Conservation (phyloP, 2,113 vertebrate species). For the Oreocharis arfaki region DNA sequence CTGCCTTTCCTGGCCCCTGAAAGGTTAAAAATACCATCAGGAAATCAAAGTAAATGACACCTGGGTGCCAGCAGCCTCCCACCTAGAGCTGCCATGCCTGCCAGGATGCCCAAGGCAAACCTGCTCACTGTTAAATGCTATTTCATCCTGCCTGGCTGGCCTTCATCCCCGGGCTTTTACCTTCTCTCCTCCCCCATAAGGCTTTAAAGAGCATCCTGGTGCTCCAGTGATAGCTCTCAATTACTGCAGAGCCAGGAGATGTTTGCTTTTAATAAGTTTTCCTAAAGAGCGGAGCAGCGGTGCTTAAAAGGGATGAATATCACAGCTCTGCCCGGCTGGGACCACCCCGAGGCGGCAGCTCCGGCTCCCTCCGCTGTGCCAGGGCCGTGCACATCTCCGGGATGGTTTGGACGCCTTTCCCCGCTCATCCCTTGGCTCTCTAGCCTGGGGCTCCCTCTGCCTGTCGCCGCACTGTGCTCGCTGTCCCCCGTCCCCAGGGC, state of each 20-base stretch:
- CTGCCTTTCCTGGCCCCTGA: background rate
- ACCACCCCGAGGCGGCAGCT: rapidly evolving
- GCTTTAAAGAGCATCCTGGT: conserved; percentile 8
- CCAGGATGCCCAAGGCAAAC: conserved; percentile 8
- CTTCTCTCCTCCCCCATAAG: background rate
- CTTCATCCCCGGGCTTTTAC: background rate
- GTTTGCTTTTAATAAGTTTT: background rate
- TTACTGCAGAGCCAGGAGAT: background rate
- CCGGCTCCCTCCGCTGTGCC: rapidly evolving
- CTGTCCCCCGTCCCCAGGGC: background rate
- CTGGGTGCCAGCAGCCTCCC: background rate
- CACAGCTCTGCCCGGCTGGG: background rate
- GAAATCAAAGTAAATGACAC: background rate
- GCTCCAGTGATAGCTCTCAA: background rate
- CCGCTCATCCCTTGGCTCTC: background rate
- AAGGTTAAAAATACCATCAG: background rate
- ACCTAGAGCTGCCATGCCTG: background rate
- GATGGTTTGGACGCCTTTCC: background rate
- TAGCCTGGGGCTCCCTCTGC: conserved; percentile 41
- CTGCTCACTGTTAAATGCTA: background rate
- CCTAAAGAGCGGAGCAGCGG: background rate
- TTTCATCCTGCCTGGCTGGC: background rate
- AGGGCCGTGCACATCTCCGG: background rate
- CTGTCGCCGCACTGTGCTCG: background rate
- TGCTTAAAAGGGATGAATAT: background rate